Evolutionary conservation across 2,113 vertebrate genomes (phyloP).

Genomic region (Microtus pennsylvanicus): DNA sequence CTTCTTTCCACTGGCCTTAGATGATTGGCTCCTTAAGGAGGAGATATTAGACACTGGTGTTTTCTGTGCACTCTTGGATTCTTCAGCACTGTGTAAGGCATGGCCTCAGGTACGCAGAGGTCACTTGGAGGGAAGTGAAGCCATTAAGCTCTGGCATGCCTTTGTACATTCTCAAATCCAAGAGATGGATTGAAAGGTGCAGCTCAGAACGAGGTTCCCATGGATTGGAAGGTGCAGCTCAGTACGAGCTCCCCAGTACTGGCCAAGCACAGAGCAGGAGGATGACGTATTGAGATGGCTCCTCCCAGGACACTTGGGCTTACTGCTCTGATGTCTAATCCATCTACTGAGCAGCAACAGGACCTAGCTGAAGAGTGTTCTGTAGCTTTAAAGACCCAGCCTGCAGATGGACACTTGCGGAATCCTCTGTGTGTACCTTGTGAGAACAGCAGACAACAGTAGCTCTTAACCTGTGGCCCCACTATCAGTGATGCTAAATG

Average conservation of each 20-base stretch:
- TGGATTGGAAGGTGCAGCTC: not conserved
- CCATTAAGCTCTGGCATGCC: not conserved
- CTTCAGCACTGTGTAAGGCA: not conserved
- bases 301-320: not conserved
- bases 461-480: not conserved
- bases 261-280: not conserved
- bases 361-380: not conserved
- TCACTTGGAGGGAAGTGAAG: not conserved
- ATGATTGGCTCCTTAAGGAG: not conserved
- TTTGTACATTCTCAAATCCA: not conserved
- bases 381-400: not conserved
- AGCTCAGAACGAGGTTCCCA: not conserved
- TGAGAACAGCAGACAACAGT: not conserved
- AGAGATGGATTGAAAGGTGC: constrained; percentile 13
- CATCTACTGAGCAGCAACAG: not conserved
- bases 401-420: fast-evolving
- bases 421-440: not conserved
- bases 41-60: not conserved
- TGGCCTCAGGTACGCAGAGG: not conserved
- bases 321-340: not conserved
- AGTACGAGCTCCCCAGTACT: not conserved
- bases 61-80: not conserved
- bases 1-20: not conserved
- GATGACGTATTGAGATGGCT: not conserved
- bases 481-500: not conserved